Conservation (phyloP, 2,113 vertebrate genomes). For the Lamprotornis superbus region DNA sequence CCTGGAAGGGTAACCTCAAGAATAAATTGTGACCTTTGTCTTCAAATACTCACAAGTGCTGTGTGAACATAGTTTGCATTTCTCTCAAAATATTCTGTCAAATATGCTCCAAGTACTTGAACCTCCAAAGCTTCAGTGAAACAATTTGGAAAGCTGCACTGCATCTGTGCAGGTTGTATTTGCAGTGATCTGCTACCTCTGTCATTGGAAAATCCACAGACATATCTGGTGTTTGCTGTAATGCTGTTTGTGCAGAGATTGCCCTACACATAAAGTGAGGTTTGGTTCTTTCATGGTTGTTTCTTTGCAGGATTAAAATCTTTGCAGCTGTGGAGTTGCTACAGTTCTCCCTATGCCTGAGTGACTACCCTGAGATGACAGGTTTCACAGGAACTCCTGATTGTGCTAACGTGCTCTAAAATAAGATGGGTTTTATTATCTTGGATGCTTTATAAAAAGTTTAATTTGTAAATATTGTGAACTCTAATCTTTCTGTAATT, state of each 20-base stretch:
- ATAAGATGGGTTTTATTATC: background rate
- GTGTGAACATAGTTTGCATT: background rate
- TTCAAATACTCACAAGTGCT: background rate
- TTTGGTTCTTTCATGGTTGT: background rate
- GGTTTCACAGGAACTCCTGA: background rate
- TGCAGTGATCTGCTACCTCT: background rate
- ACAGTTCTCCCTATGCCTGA: background rate
- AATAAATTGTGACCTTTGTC: background rate
- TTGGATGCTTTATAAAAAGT: background rate
- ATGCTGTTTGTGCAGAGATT: background rate
- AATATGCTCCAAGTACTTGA: background rate
- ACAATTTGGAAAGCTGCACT: background rate
- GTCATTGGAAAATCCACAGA: background rate
- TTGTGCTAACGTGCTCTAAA: background rate
- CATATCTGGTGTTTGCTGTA: fast-evolving
- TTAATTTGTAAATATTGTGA: background rate
- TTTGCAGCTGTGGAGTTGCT: background rate
- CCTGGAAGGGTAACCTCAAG: background rate
- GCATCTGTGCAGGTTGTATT: background rate
- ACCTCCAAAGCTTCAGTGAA: background rate
- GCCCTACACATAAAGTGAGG: background rate
- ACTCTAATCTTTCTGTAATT: background rate
- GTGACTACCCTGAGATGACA: background rate
- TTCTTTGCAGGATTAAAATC: background rate
- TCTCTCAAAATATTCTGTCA: background rate